These are phyloP conservation scores for Sorex araneus DNA, from an alignment of 2,113 vertebrate species.

Conservation along the genomic window DNA sequence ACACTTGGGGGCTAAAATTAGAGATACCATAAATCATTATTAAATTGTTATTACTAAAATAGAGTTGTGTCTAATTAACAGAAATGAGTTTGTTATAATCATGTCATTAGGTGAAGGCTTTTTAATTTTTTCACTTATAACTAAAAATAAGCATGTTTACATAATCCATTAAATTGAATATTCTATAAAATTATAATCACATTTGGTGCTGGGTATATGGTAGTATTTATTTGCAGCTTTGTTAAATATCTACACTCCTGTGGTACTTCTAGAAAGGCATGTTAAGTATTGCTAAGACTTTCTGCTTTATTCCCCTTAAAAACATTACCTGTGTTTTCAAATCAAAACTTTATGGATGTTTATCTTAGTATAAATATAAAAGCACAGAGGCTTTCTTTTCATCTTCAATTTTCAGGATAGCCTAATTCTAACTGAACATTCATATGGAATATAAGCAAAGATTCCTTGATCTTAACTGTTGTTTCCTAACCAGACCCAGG, in stretches of 20 bases:
- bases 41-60: not conserved
- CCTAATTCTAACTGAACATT: slow-evolving; percentile 54
- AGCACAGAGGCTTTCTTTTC: not conserved
- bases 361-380: slow-evolving; percentile 20
- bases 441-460: not conserved
- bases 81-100: not conserved
- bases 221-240: slow-evolving; percentile 17
- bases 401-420: slow-evolving; percentile 9
- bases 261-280: slow-evolving; percentile 28
- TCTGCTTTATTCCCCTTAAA: slow-evolving; percentile 34
- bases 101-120: too few relatives aligned
- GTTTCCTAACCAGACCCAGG: not conserved
- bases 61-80: slow-evolving; percentile 26
- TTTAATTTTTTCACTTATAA: too few relatives aligned
- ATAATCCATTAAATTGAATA: slow-evolving; percentile 7
- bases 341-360: not conserved
- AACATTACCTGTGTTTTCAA: not conserved
- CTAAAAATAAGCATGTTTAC: not conserved
- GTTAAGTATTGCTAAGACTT: not conserved
- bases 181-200: not conserved
- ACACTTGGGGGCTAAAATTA: not conserved
- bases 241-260: slow-evolving; percentile 9
- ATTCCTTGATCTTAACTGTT: not conserved
- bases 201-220: not conserved
- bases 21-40: not conserved